phyloP scores from a whole-genome alignment of 2,797 vertebrate genomes.

The Myoxocephalus aenaeus region DNA sequence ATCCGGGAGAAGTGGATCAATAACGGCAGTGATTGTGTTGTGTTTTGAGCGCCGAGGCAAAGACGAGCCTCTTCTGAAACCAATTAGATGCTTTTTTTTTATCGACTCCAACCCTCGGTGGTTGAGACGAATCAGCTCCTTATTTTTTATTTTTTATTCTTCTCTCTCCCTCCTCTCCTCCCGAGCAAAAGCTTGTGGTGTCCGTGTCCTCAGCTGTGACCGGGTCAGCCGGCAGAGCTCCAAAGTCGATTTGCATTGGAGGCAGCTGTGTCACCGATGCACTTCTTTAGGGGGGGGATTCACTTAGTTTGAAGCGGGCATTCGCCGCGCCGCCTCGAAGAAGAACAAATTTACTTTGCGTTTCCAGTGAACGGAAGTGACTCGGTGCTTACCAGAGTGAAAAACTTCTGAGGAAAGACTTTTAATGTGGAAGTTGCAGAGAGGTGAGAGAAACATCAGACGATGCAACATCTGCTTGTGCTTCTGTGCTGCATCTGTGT shows the following conservation, averaged over 20 bases:
- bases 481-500: not conserved
- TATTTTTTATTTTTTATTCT: too few relatives aligned
- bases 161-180: not conserved
- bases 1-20: slow-evolving; percentile 65
- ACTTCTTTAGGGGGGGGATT: not conserved
- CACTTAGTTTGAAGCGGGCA: slow-evolving; percentile 14
- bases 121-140: slow-evolving; percentile 6
- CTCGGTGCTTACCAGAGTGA: not conserved
- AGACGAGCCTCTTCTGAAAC: slow-evolving; percentile 61
- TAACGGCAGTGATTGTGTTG: slow-evolving; percentile 67
- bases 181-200: slow-evolving; percentile 8
- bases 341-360: slow-evolving; percentile 30
- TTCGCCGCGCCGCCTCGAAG: not conserved
- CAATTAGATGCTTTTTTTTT: slow-evolving; percentile 66
- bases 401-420: not conserved
- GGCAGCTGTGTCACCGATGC: not conserved
- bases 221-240: slow-evolving; percentile 4
- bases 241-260: slow-evolving; percentile 30
- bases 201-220: not conserved
- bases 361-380: slow-evolving; percentile 6
- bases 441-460: not conserved
- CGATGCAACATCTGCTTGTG: not conserved
- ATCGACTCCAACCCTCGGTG: slow-evolving; percentile 51
- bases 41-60: slow-evolving; percentile 57
- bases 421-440: slow-evolving; percentile 16